A percentile compares a stretch with the other conserved stretches of the same genome.
Evolutionary conservation across 1,140 invertebrate species (phyloP).

Genomic region (Drosophila burlai): DNA sequence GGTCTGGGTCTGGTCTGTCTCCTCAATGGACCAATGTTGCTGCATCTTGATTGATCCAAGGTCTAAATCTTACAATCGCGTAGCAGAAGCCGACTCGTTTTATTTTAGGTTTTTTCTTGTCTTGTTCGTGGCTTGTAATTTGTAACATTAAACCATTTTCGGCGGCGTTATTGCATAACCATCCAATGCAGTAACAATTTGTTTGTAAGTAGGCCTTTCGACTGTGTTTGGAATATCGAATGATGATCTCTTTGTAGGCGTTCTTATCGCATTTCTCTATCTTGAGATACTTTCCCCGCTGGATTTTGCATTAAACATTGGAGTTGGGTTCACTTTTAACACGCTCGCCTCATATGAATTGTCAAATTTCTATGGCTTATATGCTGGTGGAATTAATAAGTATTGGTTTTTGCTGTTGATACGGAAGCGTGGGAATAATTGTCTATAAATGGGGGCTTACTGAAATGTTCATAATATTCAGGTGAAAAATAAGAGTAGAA

Average conservation of each 20-base stretch:
- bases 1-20: constrained; percentile 20
- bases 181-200: constrained; percentile 42
- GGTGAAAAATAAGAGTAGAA: too few relatives aligned
- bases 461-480: too few relatives aligned
- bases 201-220: constrained; percentile 14
- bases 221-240: constrained; percentile 60
- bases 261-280: constrained; percentile 59
- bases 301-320: constrained; percentile 34
- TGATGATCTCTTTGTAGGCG: constrained; percentile 17
- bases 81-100: constrained; percentile 58
- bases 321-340: constrained; percentile 37
- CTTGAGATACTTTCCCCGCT: constrained; percentile 50
- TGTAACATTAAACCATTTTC: constrained; percentile 69
- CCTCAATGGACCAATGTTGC: constrained; percentile 24
- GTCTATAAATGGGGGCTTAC: neutral
- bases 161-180: constrained; percentile 64
- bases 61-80: constrained; percentile 53
- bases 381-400: constrained; percentile 56
- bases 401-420: constrained; percentile 12
- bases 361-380: constrained; percentile 28
- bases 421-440: constrained; percentile 58
- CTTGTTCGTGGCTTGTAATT: constrained; percentile 52
- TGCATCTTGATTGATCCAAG: constrained; percentile 68
- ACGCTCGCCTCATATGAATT: constrained; percentile 39
- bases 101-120: constrained; percentile 19